A percentile compares a stretch with the other conserved stretches of the same genome.
Conservation (phyloP, 2,113 vertebrate species). For the Neogobius melanostomus region DNA sequence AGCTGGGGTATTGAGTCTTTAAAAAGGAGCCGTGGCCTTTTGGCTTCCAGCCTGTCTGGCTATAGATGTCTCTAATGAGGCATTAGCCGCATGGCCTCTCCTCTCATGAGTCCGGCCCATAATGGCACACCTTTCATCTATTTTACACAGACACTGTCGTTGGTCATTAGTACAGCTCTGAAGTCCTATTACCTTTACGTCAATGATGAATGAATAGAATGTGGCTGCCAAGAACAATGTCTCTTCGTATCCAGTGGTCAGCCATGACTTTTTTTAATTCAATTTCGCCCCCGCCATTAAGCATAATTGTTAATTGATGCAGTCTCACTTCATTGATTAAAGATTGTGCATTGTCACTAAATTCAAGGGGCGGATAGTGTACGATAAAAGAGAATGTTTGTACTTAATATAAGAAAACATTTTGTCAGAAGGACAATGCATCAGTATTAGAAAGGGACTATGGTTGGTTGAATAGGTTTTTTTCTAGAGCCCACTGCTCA, state of each 20-base stretch:
- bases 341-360: conserved; percentile 34
- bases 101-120: conserved; percentile 73
- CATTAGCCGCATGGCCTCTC: conserved; percentile 79
- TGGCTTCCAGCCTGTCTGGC: conserved; percentile 80
- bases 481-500: too few relatives aligned
- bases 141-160: conserved; percentile 78
- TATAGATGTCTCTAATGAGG: conserved; percentile 80
- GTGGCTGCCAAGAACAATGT: conserved; percentile 73
- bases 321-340: conserved; percentile 47
- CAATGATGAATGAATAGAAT: conserved; percentile 80
- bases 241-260: conserved; percentile 68
- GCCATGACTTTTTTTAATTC: conserved; percentile 63
- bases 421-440: neutral
- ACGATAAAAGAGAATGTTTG: neutral
- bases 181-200: conserved; percentile 80
- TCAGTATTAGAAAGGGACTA: neutral
- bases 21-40: conserved; percentile 78
- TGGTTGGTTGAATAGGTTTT: too few relatives aligned
- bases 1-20: conserved; percentile 80
- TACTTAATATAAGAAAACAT: neutral
- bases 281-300: conserved; percentile 57
- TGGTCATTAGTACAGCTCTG: conserved; percentile 77
- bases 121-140: conserved; percentile 82
- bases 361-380: conserved; percentile 6
- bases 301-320: conserved; percentile 66